phyloP scores from a whole-genome alignment of 2,888 invertebrate genomes.

The Gymnosoma rotundatum region DNA sequence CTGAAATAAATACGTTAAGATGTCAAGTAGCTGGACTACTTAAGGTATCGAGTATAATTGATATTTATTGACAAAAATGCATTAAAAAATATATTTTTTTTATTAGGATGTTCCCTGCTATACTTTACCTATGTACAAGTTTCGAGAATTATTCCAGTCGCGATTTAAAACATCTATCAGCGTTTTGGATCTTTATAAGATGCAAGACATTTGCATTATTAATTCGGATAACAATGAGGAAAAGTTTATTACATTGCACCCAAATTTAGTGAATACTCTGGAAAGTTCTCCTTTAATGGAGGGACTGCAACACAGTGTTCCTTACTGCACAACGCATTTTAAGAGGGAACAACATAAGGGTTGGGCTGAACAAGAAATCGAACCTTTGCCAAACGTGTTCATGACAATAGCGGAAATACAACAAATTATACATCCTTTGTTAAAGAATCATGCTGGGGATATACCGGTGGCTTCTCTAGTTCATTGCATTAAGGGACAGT shows the following conservation, averaged over 20 bases:
- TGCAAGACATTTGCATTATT: slow-evolving; percentile 90
- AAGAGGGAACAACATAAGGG: slow-evolving; percentile 85
- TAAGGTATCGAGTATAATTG: slow-evolving; percentile 80
- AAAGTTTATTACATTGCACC: slow-evolving; percentile 87
- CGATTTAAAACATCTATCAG: slow-evolving; percentile 89
- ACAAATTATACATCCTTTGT: slow-evolving; percentile 79
- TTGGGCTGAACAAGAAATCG: slow-evolving; percentile 90
- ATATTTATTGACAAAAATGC: background rate
- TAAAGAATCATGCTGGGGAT: slow-evolving; percentile 80
- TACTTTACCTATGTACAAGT: slow-evolving; percentile 90
- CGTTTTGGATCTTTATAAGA: slow-evolving; percentile 86
- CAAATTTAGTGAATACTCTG: slow-evolving; percentile 84
- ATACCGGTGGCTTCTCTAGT: slow-evolving; percentile 81
- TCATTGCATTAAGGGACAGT: slow-evolving; percentile 80
- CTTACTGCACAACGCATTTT: slow-evolving; percentile 86
- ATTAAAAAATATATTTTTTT: background rate
- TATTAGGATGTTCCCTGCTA: slow-evolving; percentile 88
- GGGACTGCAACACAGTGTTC: slow-evolving; percentile 82
- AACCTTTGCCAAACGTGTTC: slow-evolving; percentile 84
- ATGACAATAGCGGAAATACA: slow-evolving; percentile 82
- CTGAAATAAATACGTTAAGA: slow-evolving; percentile 85
- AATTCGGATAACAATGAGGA: slow-evolving; percentile 87
- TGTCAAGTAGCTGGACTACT: slow-evolving; percentile 88
- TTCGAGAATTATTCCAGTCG: slow-evolving; percentile 90
- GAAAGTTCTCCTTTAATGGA: slow-evolving; percentile 83